A percentile compares a stretch with the other conserved stretches of the same genome.
Evolutionary conservation across 2,797 vertebrate species (phyloP).

Genomic region (Chaetophractus vellerosus): DNA sequence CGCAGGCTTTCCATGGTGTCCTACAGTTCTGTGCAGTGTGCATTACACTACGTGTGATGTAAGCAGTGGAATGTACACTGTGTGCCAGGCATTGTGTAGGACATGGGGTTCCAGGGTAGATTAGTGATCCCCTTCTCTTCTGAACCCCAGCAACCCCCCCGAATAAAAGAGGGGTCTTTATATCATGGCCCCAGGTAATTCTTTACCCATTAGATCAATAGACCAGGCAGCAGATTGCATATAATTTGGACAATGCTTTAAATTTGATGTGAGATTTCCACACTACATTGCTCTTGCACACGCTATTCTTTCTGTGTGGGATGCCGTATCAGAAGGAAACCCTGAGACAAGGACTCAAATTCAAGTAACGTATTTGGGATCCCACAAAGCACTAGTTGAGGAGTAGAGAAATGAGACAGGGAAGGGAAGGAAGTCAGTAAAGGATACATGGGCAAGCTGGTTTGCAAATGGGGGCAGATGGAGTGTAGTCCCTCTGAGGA

Average conservation of each 20-base stretch:
- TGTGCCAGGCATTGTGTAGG: background rate
- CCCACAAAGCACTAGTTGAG: background rate
- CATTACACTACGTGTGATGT: background rate
- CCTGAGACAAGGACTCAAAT: background rate
- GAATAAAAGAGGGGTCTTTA: background rate
- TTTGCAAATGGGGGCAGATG: background rate
- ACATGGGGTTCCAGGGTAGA: background rate
- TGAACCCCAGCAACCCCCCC: background rate
- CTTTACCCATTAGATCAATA: background rate
- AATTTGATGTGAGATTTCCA: background rate
- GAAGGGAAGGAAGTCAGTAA: background rate
- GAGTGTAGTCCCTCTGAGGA: background rate
- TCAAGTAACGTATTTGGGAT: background rate
- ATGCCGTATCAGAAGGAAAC: background rate
- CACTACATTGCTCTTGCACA: background rate
- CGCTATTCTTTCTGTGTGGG: background rate
- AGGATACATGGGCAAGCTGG: background rate
- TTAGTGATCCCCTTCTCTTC: background rate
- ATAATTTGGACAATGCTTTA: conserved; percentile 10
- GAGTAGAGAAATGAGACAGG: background rate
- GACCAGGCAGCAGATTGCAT: background rate
- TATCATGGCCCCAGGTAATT: background rate
- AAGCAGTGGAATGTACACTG: background rate
- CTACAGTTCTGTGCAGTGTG: background rate
- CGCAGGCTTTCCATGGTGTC: background rate